Evolutionary conservation across 92 coral and sea anemone species (phyloP).

Genomic region (Epizoanthus rinbou): DNA sequence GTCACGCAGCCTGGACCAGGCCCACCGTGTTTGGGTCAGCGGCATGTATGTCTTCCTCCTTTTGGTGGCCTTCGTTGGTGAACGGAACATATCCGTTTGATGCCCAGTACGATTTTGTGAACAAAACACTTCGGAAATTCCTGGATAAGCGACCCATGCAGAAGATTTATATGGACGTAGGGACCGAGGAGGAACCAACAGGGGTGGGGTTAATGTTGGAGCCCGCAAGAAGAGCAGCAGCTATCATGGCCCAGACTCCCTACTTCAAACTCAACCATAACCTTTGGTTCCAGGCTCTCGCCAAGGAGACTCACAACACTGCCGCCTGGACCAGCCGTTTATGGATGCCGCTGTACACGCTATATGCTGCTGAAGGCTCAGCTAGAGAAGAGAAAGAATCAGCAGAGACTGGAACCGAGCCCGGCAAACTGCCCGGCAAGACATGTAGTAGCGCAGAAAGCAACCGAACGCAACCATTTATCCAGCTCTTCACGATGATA

Average conservation of each 20-base stretch:
- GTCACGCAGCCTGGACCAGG: slow-evolving; percentile 54
- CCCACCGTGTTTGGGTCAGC: slow-evolving; percentile 50
- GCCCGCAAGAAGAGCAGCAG: slow-evolving; percentile 28
- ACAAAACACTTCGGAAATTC: slow-evolving; percentile 12
- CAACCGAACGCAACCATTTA: too few species aligned
- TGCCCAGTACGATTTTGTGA: slow-evolving; percentile 22
- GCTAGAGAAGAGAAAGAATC: slow-evolving; percentile 9
- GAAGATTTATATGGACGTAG: slow-evolving; percentile 41
- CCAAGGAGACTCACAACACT: slow-evolving; percentile 39
- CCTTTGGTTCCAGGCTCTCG: slow-evolving; percentile 48
- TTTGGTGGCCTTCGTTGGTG: slow-evolving; percentile 52
- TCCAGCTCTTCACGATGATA: too few species aligned
- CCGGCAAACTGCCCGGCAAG: neutral
- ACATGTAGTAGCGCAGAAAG: neutral
- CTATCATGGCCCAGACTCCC: slow-evolving; percentile 26
- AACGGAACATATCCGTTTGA: slow-evolving; percentile 41
- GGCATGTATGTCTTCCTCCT: slow-evolving; percentile 49
- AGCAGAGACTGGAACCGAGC: neutral
- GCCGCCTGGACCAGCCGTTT: slow-evolving; percentile 19
- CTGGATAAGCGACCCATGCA: slow-evolving; percentile 30
- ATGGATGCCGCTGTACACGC: slow-evolving; percentile 51
- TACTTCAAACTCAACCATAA: slow-evolving; percentile 44
- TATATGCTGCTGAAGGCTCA: slow-evolving; percentile 62
- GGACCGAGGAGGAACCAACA: slow-evolving; percentile 1
- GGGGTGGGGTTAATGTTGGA: neutral